These are phyloP conservation scores for Gnathonemus echidnorhynchus DNA, from an alignment of 2,113 vertebrate genomes.

Conservation along the genomic window DNA sequence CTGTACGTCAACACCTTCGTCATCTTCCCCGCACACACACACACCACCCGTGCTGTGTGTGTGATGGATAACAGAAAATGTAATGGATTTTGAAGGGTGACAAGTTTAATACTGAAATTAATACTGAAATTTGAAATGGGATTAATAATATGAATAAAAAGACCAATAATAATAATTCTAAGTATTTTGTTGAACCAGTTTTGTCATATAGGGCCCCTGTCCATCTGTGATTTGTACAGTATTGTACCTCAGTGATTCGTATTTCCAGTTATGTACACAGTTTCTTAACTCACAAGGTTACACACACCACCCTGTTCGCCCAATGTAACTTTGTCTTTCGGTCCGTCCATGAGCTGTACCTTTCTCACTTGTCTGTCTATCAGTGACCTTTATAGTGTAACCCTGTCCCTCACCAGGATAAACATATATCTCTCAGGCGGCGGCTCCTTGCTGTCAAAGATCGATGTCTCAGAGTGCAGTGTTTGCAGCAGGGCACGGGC, in stretches of 20 bases:
- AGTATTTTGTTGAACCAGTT: background rate
- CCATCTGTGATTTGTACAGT: background rate
- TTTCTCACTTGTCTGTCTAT: background rate
- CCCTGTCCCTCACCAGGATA: conserved; percentile 61
- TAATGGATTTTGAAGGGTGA: background rate
- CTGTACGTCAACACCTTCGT: background rate
- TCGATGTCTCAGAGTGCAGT: conserved; percentile 60
- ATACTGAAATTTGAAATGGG: background rate
- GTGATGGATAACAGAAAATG: background rate
- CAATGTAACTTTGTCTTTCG: background rate
- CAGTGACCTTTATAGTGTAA: background rate
- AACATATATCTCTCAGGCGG: conserved; percentile 77
- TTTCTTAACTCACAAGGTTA: background rate
- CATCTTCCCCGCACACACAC: background rate
- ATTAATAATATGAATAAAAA: background rate
- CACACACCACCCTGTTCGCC: background rate
- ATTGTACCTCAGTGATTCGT: background rate
- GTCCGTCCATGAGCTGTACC: background rate
- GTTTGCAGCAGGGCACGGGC: conserved; percentile 56
- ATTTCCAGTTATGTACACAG: background rate
- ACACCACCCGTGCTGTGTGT: background rate
- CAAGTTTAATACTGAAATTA: background rate
- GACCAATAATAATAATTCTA: background rate
- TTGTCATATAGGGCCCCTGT: background rate
- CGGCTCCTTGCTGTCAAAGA: conserved; percentile 55